Percentiles rank a stretch among this genome's conserved stretches.
These are phyloP conservation scores for Caenorhabditis remanei DNA, from an alignment of 1,140 invertebrate species.

Conservation along the genomic window DNA sequence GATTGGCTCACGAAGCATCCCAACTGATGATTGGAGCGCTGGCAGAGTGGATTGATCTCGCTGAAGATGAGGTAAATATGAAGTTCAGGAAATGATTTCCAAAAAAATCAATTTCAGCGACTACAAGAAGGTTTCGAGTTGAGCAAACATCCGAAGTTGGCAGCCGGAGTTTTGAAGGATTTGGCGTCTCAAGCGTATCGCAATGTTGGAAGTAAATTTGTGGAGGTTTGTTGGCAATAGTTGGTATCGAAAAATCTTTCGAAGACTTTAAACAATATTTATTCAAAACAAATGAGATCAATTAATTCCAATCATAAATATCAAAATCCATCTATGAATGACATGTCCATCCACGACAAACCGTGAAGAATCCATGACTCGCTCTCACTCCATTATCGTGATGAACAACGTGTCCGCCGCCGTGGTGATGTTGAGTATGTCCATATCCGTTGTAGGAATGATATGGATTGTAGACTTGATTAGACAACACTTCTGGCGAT, in stretches of 20 bases:
- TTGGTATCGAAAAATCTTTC: not conserved
- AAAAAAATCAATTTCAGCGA: not conserved
- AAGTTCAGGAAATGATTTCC: not conserved
- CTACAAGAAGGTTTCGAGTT: slow-evolving; percentile 18
- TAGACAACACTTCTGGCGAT: slow-evolving; percentile 35
- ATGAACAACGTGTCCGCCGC: slow-evolving; percentile 14
- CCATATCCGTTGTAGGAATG: slow-evolving; percentile 16
- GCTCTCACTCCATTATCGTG: slow-evolving; percentile 22
- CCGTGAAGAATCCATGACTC: slow-evolving; percentile 32
- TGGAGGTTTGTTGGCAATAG: slow-evolving; percentile 61
- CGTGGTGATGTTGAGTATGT: slow-evolving; percentile 27
- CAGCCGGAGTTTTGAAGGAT: slow-evolving; percentile 14
- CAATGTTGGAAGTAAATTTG: slow-evolving; percentile 53
- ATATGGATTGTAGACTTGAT: slow-evolving; percentile 38
- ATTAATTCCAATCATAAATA: not conserved
- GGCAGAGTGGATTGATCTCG: slow-evolving; percentile 39
- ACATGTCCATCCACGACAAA: slow-evolving; percentile 22
- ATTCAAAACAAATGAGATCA: not conserved
- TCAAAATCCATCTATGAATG: not conserved
- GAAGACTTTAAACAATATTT: not conserved
- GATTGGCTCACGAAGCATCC: slow-evolving; percentile 28
- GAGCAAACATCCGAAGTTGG: slow-evolving; percentile 22
- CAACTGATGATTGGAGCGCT: slow-evolving; percentile 42
- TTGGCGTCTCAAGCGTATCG: slow-evolving; percentile 9
- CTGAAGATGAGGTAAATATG: slow-evolving; percentile 60